These are phyloP conservation scores for Stenolophus ochropezus DNA, from an alignment of 2,888 invertebrate genomes.

Conservation along the genomic window DNA sequence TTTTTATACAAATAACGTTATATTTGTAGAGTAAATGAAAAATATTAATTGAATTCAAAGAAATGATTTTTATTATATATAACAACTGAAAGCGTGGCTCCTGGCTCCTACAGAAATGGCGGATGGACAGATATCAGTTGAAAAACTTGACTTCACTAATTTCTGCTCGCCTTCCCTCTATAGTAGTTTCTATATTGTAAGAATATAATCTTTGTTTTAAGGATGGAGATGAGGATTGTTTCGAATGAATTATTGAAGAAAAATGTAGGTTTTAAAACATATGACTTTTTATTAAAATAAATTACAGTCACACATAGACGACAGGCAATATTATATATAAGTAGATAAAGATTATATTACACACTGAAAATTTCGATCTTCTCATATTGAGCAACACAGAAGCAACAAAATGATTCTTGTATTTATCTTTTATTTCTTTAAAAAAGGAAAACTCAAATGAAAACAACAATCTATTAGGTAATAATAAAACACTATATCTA, in stretches of 20 bases:
- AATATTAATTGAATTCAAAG: too few species aligned
- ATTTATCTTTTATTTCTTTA: constrained; percentile 59
- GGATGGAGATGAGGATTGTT: too few species aligned
- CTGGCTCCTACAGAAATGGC: too few species aligned
- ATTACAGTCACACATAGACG: constrained; percentile 74
- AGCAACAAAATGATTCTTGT: constrained; percentile 71
- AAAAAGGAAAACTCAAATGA: constrained; percentile 60
- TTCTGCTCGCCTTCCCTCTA: too few species aligned
- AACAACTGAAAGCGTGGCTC: too few species aligned
- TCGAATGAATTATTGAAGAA: neutral
- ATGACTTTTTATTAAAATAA: constrained; percentile 74
- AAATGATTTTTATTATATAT: too few species aligned
- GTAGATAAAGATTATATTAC: constrained; percentile 70
- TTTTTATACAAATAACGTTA: too few species aligned
- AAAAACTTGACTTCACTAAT: too few species aligned
- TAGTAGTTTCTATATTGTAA: too few species aligned
- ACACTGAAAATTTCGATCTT: constrained; percentile 68
- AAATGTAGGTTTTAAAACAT: constrained; percentile 67
- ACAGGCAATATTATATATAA: constrained; percentile 67
- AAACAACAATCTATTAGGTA: constrained; percentile 65
- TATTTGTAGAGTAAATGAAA: too few species aligned
- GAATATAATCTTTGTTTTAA: too few species aligned
- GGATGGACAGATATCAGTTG: too few species aligned
- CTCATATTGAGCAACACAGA: constrained; percentile 73
- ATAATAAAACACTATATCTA: constrained; percentile 71